Percentiles rank a stretch among this genome's conserved stretches.
Conservation (phyloP, 1,140 invertebrate genomes). For the Cyphomyrmex costatus region DNA sequence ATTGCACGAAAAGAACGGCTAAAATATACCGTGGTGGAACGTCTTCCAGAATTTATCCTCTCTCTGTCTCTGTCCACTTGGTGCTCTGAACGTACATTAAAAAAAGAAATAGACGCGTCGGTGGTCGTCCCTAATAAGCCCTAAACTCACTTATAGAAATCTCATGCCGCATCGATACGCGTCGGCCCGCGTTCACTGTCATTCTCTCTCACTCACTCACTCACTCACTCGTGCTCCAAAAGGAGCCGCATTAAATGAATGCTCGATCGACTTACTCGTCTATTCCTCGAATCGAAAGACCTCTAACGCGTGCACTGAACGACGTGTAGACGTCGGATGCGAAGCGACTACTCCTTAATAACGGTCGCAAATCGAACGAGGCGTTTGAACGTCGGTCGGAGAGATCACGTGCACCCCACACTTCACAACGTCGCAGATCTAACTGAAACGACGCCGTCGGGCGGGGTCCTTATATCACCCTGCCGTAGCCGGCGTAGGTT, state of each 20-base stretch:
- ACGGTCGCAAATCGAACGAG: slow-evolving; percentile 43
- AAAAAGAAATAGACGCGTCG: slow-evolving; percentile 46
- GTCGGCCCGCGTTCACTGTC: slow-evolving; percentile 23
- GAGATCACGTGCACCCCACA: background rate
- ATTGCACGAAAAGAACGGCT: too few species aligned
- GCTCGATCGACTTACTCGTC: slow-evolving; percentile 43
- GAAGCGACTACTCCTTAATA: slow-evolving; percentile 22
- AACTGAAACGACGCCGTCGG: slow-evolving; percentile 69
- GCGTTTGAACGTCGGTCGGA: background rate
- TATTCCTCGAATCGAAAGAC: background rate
- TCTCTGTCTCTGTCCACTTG: background rate
- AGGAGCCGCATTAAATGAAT: background rate
- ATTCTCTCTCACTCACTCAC: slow-evolving; percentile 17
- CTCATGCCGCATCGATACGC: slow-evolving; percentile 8
- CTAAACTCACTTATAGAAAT: slow-evolving; percentile 32
- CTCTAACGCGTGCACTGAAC: slow-evolving; percentile 12
- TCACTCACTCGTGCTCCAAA: background rate
- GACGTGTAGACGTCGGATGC: slow-evolving; percentile 25
- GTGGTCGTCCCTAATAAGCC: slow-evolving; percentile 17
- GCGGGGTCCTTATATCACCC: slow-evolving; percentile 71
- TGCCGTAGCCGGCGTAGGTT: slow-evolving; percentile 63
- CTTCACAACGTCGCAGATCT: slow-evolving; percentile 32
- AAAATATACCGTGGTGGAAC: too few species aligned
- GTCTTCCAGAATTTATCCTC: too few species aligned
- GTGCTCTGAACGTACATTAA: background rate